These are phyloP conservation scores for Homalodisca vitripennis DNA, from an alignment of 1,140 invertebrate genomes.

Conservation along the genomic window DNA sequence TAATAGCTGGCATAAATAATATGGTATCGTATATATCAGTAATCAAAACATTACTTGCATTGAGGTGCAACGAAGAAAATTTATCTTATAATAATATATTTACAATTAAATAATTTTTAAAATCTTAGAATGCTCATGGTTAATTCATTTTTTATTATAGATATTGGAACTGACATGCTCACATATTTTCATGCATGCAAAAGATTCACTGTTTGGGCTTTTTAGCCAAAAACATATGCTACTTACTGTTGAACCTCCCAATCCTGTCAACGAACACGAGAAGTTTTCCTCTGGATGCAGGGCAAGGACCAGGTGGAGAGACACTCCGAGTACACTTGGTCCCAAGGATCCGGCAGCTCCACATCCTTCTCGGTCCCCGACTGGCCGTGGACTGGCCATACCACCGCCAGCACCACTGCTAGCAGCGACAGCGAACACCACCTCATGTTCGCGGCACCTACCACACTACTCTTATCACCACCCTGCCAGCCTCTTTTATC, in stretches of 20 bases:
- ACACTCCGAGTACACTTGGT: slow-evolving; percentile 40
- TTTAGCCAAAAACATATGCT: too few relatives aligned
- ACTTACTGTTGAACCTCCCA: slow-evolving; percentile 13
- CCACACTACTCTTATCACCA: slow-evolving; percentile 4
- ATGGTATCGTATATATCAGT: too few relatives aligned
- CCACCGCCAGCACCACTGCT: not conserved
- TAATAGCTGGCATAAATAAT: too few relatives aligned
- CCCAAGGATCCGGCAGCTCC: slow-evolving; percentile 1
- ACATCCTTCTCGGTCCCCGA: not conserved
- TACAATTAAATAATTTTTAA: too few relatives aligned
- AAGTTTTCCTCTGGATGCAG: slow-evolving; percentile 41
- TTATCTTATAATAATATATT: too few relatives aligned
- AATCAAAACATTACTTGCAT: too few relatives aligned
- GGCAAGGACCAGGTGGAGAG: slow-evolving; percentile 37
- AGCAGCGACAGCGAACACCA: not conserved
- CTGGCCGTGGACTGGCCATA: not conserved
- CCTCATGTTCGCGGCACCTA: not conserved
- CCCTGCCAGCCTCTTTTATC: slow-evolving; percentile 2
- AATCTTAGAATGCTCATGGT: too few relatives aligned
- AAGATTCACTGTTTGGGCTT: too few relatives aligned
- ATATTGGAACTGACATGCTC: too few relatives aligned
- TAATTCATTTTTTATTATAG: too few relatives aligned
- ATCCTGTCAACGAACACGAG: slow-evolving; percentile 39
- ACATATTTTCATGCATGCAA: too few relatives aligned
- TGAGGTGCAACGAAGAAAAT: too few relatives aligned